Evolutionary conservation across 2,797 vertebrate genomes (phyloP).

Genomic region (Pantherophis vulpinus): DNA sequence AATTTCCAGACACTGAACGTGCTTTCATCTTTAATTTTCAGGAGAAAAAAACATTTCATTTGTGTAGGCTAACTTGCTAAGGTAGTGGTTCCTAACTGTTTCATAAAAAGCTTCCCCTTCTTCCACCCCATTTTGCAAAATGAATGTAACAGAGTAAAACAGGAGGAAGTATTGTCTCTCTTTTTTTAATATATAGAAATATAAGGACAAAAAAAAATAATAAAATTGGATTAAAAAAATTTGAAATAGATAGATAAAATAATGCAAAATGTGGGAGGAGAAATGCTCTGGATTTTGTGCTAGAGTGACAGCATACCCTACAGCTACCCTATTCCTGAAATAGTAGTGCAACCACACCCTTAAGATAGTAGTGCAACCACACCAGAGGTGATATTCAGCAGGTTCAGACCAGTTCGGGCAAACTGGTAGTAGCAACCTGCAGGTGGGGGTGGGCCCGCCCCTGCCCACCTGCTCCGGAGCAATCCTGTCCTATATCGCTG

Average conservation of each 20-base stretch:
- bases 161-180: too few species aligned
- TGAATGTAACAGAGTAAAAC: background rate
- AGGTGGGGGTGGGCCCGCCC: too few species aligned
- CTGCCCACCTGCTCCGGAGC: accelerated
- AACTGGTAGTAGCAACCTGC: too few species aligned
- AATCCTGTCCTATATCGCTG: too few species aligned
- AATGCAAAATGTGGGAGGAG: too few species aligned
- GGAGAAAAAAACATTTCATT: background rate
- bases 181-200: background rate
- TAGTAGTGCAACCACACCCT: background rate
- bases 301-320: background rate
- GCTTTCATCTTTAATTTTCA: background rate
- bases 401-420: too few species aligned
- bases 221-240: background rate
- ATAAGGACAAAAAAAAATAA: background rate
- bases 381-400: too few species aligned
- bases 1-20: background rate
- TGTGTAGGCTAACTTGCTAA: background rate
- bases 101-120: background rate
- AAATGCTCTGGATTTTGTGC: background rate
- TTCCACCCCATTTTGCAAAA: background rate
- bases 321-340: background rate
- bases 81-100: background rate
- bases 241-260: background rate
- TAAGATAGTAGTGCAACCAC: too few species aligned